These are phyloP conservation scores for Australoheros facetus DNA, from an alignment of 2,797 vertebrate genomes.

Conservation along the genomic window DNA sequence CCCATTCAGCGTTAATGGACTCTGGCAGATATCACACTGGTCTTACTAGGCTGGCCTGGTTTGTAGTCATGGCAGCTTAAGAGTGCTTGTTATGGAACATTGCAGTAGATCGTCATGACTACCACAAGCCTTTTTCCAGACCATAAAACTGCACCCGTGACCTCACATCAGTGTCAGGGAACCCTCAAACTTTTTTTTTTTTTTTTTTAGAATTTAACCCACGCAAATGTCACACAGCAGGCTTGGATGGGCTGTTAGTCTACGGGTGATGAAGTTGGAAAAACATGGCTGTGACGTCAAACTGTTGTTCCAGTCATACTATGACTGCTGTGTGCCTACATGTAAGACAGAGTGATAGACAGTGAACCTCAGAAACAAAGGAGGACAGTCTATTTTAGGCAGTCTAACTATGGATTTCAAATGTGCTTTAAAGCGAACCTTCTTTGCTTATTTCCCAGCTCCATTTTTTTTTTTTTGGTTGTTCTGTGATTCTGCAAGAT, in stretches of 20 bases:
- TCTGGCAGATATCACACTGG: slow-evolving; percentile 63
- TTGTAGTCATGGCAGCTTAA: slow-evolving; percentile 68
- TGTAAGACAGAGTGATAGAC: background rate
- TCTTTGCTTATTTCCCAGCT: background rate
- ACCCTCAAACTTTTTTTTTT: slow-evolving; percentile 12
- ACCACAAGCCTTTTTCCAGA: slow-evolving; percentile 55
- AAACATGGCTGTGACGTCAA: slow-evolving; percentile 17
- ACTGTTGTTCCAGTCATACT: background rate
- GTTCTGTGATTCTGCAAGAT: background rate
- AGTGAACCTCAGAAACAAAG: background rate
- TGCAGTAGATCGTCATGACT: slow-evolving; percentile 61
- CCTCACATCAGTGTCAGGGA: slow-evolving; percentile 55
- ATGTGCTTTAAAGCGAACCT: background rate
- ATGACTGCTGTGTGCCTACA: background rate
- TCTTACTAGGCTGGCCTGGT: slow-evolving; percentile 67
- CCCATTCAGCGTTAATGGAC: slow-evolving; percentile 57
- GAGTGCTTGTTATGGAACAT: slow-evolving; percentile 75
- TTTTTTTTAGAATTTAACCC: slow-evolving; percentile 20
- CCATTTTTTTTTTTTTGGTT: background rate
- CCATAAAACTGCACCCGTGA: slow-evolving; percentile 68
- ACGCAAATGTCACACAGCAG: slow-evolving; percentile 10
- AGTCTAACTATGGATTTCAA: slow-evolving; percentile 1
- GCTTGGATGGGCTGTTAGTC: slow-evolving; percentile 16
- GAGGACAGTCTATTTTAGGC: background rate
- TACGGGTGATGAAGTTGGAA: background rate